Evolutionary conservation across 1,140 invertebrate species (phyloP), one percentile per base, ranked within the genome.

Genomic region (Drosophila parvula): DNA sequence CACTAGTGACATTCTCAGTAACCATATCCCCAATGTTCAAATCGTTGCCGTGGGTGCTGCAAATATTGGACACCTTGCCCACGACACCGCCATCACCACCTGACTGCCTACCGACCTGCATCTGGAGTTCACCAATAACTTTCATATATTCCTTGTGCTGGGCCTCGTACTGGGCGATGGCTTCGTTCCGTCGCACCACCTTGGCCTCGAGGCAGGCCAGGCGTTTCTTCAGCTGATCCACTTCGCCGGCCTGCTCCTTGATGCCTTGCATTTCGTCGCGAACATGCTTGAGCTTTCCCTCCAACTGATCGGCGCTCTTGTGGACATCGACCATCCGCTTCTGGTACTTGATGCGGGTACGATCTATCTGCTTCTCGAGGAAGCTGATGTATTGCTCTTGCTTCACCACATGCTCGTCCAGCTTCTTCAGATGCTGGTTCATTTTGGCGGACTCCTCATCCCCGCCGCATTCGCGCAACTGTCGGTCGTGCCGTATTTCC

Each of bases 331-430:
- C 22, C 58, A 88, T 83, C n/a, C 81, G 65, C 11, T 64, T 7
- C 4, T 78, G 40, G 36, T 89, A 88, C 55, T 83, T 86, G 1
- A 10, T 14, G 0, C 80, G 77, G 0, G 77, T 64, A 4, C 22
- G 16, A n/a, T 71, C 53, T n/a, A 88, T 83, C 28, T 88, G 71
- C 6, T 89, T 61, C 68, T 88, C 83, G 18, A 88, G 47, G 34
- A 63, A 74, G 16, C 47, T 44, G 2, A 88, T 83, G 18, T 88
- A 88, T 6, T 28, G 22, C 5, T 78, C 57, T 55, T 89, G 74
- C 38, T 85, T 62, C n/a, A 34, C 6, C 27, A 45, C 67, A 16
- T 57, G 64, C 14, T 16, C 44, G 36, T 53, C 53, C 40, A 77
- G 14, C 12, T 55, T 76, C 36, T 53, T 34, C 5, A 77, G 3